Evolutionary conservation across 2,113 vertebrate genomes (phyloP).

Genomic region (Mellivora capensis): DNA sequence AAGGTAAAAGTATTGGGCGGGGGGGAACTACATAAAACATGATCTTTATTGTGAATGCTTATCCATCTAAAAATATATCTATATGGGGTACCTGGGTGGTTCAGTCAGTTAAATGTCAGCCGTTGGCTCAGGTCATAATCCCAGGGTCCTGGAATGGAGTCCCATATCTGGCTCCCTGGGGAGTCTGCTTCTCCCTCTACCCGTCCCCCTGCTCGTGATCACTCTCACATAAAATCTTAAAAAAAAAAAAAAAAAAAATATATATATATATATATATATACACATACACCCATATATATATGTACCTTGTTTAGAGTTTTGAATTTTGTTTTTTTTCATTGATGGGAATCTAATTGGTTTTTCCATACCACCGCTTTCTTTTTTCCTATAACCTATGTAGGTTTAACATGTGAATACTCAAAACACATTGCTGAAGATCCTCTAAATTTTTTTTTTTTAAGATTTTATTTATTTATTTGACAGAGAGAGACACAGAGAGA

Average conservation of each 20-base stretch:
- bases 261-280: no score
- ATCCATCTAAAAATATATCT: not conserved
- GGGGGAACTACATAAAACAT: not conserved
- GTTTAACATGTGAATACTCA: constrained; percentile 21
- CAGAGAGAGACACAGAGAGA: no score
- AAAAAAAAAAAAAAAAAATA: no score
- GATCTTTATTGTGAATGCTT: not conserved
- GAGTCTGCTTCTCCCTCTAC: no score
- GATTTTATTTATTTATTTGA: no score
- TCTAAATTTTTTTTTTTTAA: not conserved
- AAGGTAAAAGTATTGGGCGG: not conserved
- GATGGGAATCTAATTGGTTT: not conserved
- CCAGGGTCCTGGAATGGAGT: no score
- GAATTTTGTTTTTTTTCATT: not conserved
- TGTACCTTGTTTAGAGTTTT: not conserved
- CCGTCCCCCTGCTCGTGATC: no score
- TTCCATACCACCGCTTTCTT: not conserved
- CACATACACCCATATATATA: no score
- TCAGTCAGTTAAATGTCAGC: no score
- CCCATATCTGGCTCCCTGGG: no score
- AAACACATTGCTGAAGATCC: not conserved
- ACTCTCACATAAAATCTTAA: no score
- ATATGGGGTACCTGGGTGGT: not conserved
- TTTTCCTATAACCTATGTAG: not conserved
- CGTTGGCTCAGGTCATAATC: no score